Percentiles rank a stretch among this genome's conserved stretches.
Conservation (phyloP, 2,113 vertebrate species). For the Engraulis encrasicolus region DNA sequence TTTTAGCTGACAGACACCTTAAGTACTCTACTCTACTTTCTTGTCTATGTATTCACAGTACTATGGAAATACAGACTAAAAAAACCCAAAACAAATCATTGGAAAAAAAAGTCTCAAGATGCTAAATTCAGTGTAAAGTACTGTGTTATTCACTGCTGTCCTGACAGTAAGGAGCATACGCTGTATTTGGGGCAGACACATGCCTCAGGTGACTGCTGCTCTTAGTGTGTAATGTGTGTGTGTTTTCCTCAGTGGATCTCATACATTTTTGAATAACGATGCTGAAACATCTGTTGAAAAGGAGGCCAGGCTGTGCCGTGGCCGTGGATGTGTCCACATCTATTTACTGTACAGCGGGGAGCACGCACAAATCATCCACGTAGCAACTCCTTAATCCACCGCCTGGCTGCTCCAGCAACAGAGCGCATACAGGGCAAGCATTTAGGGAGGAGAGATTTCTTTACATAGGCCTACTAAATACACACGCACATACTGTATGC, state of each 20-base stretch:
- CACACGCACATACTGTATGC: no score
- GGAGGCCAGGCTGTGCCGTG: not conserved
- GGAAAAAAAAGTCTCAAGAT: not conserved
- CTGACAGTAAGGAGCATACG: not conserved
- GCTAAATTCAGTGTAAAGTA: not conserved
- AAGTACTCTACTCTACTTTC: not conserved
- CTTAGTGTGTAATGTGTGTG: not conserved
- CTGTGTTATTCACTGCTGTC: not conserved
- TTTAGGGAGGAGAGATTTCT: not conserved
- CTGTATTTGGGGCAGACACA: not conserved
- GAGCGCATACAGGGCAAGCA: not conserved
- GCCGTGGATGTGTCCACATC: no score
- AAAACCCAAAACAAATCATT: not conserved
- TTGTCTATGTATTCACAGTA: no score
- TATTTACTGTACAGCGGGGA: slow-evolving; percentile 1
- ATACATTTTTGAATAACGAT: not conserved
- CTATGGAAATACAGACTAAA: no score
- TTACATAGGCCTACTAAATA: no score
- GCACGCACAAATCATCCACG: slow-evolving; percentile 1
- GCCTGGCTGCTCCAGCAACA: not conserved
- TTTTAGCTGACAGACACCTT: not conserved
- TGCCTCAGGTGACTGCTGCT: not conserved
- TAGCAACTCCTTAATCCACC: not conserved
- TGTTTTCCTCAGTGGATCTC: slow-evolving; percentile 1
- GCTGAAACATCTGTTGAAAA: not conserved